Evolutionary conservation across 2,888 invertebrate genomes (phyloP), one percentile per base, ranked within the genome.

Genomic region (Phyllotreta cruciferae): DNA sequence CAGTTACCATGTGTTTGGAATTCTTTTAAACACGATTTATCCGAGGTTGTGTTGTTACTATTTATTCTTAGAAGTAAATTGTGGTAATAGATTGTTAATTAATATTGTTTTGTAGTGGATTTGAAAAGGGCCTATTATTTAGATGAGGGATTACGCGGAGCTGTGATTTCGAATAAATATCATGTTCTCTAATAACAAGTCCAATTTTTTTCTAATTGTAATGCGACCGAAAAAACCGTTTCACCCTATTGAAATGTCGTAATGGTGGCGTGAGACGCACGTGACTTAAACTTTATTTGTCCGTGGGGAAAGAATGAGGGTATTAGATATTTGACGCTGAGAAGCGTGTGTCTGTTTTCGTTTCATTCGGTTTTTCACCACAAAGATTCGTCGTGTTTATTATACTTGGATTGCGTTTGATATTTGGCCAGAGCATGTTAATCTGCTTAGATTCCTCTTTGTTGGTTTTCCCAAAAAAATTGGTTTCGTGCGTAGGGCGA

Each of bases 341-440:
- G 72, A 70, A 77, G 78, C 75, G 78, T 77, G 78, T 73, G 73
- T 63, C 73, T 80, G 78, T 80, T 80, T 80, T 79, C 77, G 76
- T 80, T 80, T 75, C 77, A 80, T 80, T 80, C 75, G 76, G 42
- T 70, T 72, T 75, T 72, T 72, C 71, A 70, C 79, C 79, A 76
- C 78, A 79, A 78, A 73, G 74, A 78, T 61, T 58, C 54, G 60
- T 62, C 62, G 56, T 68, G 55, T 69, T 63, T 69, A 64, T 68
- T 70, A 74, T 68, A 70, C 72, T 71, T 56, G 73, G 74, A 73
- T 74, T 73, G 74, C 64, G 72, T 69, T 73, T 74, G 75, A 75
- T 77, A 75, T 73, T 70, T 70, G 72, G 74, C 72, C 70, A 69
- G 60, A 52, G 38, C 60, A 60, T 60, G 44, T 52, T 60, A 60